Evolutionary conservation across 2,888 invertebrate species (phyloP).

Genomic region (Sinelater perroti): DNA sequence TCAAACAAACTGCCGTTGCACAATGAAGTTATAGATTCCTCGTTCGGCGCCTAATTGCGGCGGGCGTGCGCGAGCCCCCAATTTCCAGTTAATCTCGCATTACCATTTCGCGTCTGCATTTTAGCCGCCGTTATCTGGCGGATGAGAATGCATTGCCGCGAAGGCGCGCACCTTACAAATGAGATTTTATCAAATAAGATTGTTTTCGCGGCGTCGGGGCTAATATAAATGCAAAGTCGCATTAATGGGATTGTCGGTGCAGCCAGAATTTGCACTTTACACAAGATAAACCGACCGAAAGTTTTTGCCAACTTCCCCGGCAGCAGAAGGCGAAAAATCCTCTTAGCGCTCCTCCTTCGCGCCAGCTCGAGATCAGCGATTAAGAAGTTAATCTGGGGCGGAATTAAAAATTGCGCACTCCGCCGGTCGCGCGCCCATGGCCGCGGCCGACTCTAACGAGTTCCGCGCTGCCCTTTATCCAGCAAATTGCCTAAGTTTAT

Average conservation of each 20-base stretch:
- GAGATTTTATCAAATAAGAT: slow-evolving; percentile 48
- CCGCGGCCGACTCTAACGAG: too few species aligned
- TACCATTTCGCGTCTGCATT: slow-evolving; percentile 23
- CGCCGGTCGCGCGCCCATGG: too few species aligned
- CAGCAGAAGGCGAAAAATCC: slow-evolving; percentile 11
- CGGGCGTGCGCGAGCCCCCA: too few species aligned
- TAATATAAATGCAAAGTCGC: slow-evolving; percentile 52
- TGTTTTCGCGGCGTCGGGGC: slow-evolving; percentile 43
- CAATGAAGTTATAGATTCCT: too few species aligned
- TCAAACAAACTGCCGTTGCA: too few species aligned
- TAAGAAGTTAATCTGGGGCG: too few species aligned
- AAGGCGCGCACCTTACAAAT: slow-evolving; percentile 47
- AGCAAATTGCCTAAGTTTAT: slow-evolving; percentile 13
- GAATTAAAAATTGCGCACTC: too few species aligned
- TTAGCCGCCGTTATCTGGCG: slow-evolving; percentile 36
- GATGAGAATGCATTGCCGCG: slow-evolving; percentile 45
- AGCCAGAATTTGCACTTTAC: slow-evolving; percentile 24
- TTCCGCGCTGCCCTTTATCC: slow-evolving; percentile 8
- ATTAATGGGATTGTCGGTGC: slow-evolving; percentile 42
- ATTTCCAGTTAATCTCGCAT: slow-evolving; percentile 16
- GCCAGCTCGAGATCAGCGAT: too few species aligned
- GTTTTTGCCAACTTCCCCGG: slow-evolving; percentile 7
- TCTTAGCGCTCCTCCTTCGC: not conserved
- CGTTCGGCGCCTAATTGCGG: too few species aligned
- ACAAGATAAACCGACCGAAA: slow-evolving; percentile 23